Conservation (phyloP, 1,140 invertebrate species). For the Heliconius eleuchia region DNA sequence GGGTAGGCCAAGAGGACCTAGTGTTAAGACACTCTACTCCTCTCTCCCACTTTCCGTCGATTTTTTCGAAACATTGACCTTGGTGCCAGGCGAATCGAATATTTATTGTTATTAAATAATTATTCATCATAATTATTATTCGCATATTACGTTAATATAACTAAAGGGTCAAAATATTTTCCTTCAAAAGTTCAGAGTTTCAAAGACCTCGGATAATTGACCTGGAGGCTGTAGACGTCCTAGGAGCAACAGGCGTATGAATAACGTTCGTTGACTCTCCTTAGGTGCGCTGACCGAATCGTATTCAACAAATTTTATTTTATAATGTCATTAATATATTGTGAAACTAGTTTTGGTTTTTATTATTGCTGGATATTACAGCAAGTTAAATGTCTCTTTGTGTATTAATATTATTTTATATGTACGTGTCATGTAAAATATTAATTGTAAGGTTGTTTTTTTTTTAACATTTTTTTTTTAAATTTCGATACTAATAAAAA, state of each 20-base stretch:
- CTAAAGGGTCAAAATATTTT: not conserved
- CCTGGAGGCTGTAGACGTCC: constrained; percentile 35
- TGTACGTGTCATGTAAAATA: not conserved
- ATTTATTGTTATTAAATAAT: too few species aligned
- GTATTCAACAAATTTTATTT: constrained; percentile 14
- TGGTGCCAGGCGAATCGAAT: not conserved
- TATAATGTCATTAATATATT: constrained; percentile 19
- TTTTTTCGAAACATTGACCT: too few species aligned
- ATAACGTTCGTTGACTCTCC: constrained; percentile 33
- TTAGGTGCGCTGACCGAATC: constrained; percentile 36
- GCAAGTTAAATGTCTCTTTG: not conserved
- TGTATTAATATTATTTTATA: not conserved
- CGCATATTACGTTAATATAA: not conserved
- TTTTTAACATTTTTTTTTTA: too few species aligned
- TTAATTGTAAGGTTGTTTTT: too few species aligned
- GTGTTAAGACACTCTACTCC: too few species aligned
- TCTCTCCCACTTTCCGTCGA: too few species aligned
- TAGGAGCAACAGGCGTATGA: constrained; percentile 37
- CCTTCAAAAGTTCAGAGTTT: constrained; percentile 28
- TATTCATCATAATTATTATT: not conserved
- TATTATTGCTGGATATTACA: not conserved
- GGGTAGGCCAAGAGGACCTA: too few species aligned
- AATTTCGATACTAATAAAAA: not conserved
- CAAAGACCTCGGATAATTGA: constrained; percentile 32
- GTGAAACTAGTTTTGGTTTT: constrained; percentile 29